A percentile compares a stretch with the other conserved stretches of the same genome.
Conservation (phyloP, 2,113 vertebrate genomes). For the Melozone crissalis region DNA sequence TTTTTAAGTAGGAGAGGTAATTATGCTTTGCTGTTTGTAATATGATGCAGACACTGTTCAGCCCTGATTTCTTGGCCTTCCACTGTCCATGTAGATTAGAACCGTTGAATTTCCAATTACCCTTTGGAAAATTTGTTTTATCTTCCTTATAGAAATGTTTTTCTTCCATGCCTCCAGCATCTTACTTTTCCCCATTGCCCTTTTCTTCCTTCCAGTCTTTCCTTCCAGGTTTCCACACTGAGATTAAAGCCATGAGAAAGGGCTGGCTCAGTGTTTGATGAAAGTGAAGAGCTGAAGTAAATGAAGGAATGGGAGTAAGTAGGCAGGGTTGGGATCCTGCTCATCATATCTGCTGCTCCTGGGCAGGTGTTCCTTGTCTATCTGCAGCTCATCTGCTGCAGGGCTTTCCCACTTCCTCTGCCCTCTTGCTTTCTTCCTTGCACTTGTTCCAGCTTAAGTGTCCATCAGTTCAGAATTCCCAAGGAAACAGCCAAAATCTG, state of each 20-base stretch:
- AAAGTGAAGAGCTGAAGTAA: neutral
- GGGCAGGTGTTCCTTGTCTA: fast-evolving
- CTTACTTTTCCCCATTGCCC: neutral
- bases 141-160: neutral
- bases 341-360: neutral
- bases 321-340: neutral
- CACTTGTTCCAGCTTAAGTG: neutral
- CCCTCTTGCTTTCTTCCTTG: neutral
- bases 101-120: neutral
- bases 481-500: neutral
- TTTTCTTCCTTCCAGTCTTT: neutral
- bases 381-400: neutral
- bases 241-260: neutral
- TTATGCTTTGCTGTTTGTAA: neutral
- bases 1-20: neutral
- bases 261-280: neutral
- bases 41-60: neutral
- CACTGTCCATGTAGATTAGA: neutral
- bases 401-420: neutral
- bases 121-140: neutral
- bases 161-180: neutral
- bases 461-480: neutral
- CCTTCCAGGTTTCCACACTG: constrained; percentile 31
- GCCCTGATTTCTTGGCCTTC: neutral
- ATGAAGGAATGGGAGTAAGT: neutral